A percentile compares a stretch with the other conserved stretches of the same genome.
These are phyloP conservation scores for Rhagoletis pomonella DNA, from an alignment of 1,140 invertebrate species.

Conservation along the genomic window DNA sequence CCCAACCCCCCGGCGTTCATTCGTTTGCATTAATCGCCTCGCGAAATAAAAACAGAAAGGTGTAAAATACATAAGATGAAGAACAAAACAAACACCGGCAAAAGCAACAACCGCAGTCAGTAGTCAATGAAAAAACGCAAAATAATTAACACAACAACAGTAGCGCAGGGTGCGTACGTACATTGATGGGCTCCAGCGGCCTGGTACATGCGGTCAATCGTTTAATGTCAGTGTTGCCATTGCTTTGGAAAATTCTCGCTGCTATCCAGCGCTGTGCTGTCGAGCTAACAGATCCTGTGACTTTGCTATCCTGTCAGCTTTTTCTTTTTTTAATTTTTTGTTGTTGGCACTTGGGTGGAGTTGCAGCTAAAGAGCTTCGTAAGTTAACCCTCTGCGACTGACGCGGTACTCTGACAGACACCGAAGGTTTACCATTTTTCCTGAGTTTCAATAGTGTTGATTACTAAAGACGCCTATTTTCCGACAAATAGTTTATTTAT, in stretches of 20 bases:
- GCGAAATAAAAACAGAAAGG: background rate
- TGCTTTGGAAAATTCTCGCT: background rate
- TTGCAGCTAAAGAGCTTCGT: background rate
- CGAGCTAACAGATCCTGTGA: background rate
- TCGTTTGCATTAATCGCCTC: background rate
- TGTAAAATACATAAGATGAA: background rate
- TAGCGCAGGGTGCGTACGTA: background rate
- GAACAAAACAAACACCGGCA: no score
- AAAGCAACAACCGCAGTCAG: background rate
- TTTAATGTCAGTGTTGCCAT: background rate
- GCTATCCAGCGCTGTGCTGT: no score
- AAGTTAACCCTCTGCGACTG: background rate
- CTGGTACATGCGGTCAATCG: background rate
- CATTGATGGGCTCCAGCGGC: background rate
- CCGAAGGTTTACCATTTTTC: no score
- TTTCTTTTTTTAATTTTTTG: background rate
- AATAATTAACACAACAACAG: background rate
- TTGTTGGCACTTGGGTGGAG: conserved; percentile 21
- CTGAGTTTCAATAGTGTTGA: no score
- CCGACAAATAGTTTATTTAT: no score
- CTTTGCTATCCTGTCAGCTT: conserved; percentile 31
- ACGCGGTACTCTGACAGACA: no score
- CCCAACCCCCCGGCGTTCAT: background rate
- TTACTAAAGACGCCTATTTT: no score
- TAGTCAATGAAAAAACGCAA: background rate